phyloP scores from a whole-genome alignment of 2,888 invertebrate species.

The Ethmia dodecea region DNA sequence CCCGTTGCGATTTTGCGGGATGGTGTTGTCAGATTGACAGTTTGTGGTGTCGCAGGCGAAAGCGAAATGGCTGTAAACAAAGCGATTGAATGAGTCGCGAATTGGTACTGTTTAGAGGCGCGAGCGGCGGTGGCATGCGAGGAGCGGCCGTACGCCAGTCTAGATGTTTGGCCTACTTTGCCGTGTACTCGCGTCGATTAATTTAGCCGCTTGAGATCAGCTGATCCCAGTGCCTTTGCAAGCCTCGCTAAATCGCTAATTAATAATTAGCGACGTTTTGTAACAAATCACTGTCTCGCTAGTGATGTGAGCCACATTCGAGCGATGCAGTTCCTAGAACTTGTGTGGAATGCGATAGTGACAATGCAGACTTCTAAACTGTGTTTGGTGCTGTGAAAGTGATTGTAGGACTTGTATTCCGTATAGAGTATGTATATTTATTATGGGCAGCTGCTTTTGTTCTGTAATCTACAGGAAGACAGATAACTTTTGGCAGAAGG shows the following conservation, averaged over 20 bases:
- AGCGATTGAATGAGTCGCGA: constrained; percentile 39
- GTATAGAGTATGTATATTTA: constrained; percentile 15
- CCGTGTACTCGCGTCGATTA: constrained; percentile 62
- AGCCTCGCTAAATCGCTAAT: too few relatives aligned
- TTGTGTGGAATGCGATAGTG: too few relatives aligned
- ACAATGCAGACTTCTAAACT: too few relatives aligned
- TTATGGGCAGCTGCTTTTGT: constrained; percentile 17
- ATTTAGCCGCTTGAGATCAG: constrained; percentile 72
- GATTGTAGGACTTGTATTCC: constrained; percentile 7
- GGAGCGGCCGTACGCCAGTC: constrained; percentile 45
- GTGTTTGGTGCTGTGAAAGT: neutral
- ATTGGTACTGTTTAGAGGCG: constrained; percentile 30
- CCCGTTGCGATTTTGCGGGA: constrained; percentile 43
- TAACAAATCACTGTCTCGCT: too few relatives aligned
- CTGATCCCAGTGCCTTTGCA: constrained; percentile 54
- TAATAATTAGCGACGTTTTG: too few relatives aligned
- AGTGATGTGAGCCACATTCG: too few relatives aligned
- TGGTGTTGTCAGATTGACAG: constrained; percentile 53
- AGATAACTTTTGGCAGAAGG: constrained; percentile 48
- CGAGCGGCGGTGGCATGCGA: constrained; percentile 44
- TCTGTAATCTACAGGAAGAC: constrained; percentile 13
- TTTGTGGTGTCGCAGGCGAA: constrained; percentile 39
- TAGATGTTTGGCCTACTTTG: constrained; percentile 73
- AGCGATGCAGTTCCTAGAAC: too few relatives aligned
- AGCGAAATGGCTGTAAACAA: constrained; percentile 61